Evolutionary conservation across 2,888 invertebrate species (phyloP), one percentile per base, ranked within the genome.

Genomic region (Drosophila tanythrix): DNA sequence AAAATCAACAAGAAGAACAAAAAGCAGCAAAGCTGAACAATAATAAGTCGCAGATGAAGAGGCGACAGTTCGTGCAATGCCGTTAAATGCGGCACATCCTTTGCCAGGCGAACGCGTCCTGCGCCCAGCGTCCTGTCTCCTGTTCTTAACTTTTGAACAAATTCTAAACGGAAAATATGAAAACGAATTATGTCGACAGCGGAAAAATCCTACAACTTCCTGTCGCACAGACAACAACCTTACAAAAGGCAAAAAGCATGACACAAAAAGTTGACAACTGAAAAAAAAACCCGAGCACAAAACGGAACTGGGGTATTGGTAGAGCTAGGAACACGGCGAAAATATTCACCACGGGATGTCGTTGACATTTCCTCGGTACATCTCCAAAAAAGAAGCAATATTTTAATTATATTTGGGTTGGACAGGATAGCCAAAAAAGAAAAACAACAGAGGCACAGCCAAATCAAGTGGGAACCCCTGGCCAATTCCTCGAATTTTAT

Each of bases 81-180:
- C 72, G 76, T 74, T 79, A 81, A 86, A 83, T 76, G 76, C 70
- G 82, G 70, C 82, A 84, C 76, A 85, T 89, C 88, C 82, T 82
- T 89, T 85, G 84, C 88, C 84, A 76, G 70, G 65, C 84, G 79
- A 87, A 87, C 89, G 84, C 89, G 76, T 35, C 29, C n/a, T 18
- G 38, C 6, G 38, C 13, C 13, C 21, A 0, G 53, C 13, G 36
- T 18, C 18, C 51, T n/a, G 15, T 5, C 52, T 73, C 60, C 68
- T 67, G 62, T 59, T 70, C 88, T 74, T 73, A 87, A 83, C 90
- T 88, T 88, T 89, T 79, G 79, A 88, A 88, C 87, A 86, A 90
- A 87, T 86, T 90, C 90, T 90, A 90, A 87, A 81, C 90, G 88
- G 90, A 83, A 87, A 87, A 83, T 90, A 85, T 86, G 87, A 87